Conservation (phyloP, 2,888 invertebrate species). For the Xestia ashworthii region DNA sequence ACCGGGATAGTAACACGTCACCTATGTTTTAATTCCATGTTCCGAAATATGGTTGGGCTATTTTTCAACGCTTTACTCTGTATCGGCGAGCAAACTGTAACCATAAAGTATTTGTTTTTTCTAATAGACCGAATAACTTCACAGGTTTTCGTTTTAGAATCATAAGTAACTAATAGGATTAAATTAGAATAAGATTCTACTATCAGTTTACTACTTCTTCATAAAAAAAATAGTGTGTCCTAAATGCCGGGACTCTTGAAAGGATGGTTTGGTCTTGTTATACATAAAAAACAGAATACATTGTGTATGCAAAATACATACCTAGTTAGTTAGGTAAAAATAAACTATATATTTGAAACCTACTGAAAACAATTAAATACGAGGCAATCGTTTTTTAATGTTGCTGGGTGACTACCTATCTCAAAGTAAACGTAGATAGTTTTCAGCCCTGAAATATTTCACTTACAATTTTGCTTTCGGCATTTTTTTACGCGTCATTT, state of each 20-base stretch:
- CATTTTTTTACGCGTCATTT: slow-evolving; percentile 57
- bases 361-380: not conserved
- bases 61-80: too few species aligned
- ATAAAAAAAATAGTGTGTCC: not conserved
- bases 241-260: not conserved
- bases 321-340: not conserved
- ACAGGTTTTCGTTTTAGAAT: not conserved
- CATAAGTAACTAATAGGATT: too few species aligned
- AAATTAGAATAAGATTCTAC: too few species aligned
- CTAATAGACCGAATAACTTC: not conserved
- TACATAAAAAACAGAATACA: not conserved
- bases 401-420: not conserved
- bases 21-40: not conserved
- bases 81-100: not conserved
- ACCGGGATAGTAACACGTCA: not conserved
- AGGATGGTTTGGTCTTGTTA: not conserved
- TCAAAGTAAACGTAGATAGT: slow-evolving; percentile 21
- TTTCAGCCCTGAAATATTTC: slow-evolving; percentile 32
- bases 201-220: not conserved
- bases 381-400: slow-evolving; percentile 13
- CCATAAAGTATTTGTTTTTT: not conserved
- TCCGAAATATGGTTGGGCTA: not conserved
- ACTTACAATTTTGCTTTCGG: slow-evolving; percentile 49
- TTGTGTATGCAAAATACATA: not conserved
- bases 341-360: not conserved